phyloP scores from a whole-genome alignment of 2,888 invertebrate genomes.

The Euplexia lucipara region DNA sequence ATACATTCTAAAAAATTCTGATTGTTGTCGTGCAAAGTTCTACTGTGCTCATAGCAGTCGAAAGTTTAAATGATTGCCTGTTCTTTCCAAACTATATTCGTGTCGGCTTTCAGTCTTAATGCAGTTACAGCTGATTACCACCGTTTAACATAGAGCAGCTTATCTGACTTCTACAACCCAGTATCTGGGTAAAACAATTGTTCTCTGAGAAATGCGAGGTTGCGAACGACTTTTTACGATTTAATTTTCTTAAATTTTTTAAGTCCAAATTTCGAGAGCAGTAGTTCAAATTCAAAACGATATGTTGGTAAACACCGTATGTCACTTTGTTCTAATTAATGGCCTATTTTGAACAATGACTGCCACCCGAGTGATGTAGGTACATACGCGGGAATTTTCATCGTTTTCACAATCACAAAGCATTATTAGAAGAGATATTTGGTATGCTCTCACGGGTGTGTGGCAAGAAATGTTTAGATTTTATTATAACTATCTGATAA shows the following conservation, averaged over 20 bases:
- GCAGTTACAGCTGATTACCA: no score
- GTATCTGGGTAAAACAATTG: no score
- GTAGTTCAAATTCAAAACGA: not conserved
- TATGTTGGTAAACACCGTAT: slow-evolving; percentile 3
- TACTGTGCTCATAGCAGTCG: not conserved
- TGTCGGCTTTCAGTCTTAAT: no score
- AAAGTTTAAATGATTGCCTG: not conserved
- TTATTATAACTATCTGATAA: not conserved
- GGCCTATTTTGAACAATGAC: slow-evolving; percentile 30
- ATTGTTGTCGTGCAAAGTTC: not conserved
- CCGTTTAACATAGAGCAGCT: no score
- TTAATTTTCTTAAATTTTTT: no score
- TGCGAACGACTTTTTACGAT: no score
- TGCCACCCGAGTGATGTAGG: not conserved
- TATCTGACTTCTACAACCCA: no score
- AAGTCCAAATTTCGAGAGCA: not conserved
- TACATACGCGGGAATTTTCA: slow-evolving; percentile 30
- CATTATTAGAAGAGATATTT: slow-evolving; percentile 33
- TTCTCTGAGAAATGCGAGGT: no score
- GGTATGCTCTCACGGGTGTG: slow-evolving; percentile 37
- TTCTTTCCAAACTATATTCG: no score
- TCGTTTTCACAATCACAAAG: slow-evolving; percentile 38
- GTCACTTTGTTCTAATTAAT: slow-evolving; percentile 5
- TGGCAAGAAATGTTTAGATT: slow-evolving; percentile 1
- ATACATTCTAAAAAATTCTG: slow-evolving; percentile 26